A percentile compares a stretch with the other conserved stretches of the same genome.
phyloP scores from a whole-genome alignment of 1,140 invertebrate genomes.

The Papilio helenus region DNA sequence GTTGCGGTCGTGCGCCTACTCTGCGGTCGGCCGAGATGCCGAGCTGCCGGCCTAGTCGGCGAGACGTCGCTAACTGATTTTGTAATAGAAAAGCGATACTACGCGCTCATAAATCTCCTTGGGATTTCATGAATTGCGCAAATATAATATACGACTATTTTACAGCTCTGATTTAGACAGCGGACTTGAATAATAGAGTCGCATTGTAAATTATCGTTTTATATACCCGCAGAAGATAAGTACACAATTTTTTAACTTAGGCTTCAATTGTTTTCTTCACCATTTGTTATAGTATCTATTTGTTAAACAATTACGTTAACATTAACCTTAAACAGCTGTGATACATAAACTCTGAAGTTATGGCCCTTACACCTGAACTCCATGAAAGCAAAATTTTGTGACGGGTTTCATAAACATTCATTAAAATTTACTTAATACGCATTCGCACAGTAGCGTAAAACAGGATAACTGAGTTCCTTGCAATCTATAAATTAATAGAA shows the following conservation, averaged over 20 bases:
- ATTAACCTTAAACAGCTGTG: too few species aligned
- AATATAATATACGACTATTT: conserved; percentile 14
- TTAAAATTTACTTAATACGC: too few species aligned
- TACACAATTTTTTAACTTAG: neutral
- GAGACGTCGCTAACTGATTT: conserved; percentile 61
- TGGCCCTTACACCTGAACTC: too few species aligned
- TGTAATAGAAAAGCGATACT: conserved; percentile 53
- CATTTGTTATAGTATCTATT: too few species aligned
- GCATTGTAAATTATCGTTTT: neutral
- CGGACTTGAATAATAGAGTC: conserved; percentile 11
- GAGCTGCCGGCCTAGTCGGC: conserved; percentile 53
- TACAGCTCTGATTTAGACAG: conserved; percentile 12
- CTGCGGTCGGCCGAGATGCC: conserved; percentile 59
- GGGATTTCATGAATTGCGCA: conserved; percentile 37
- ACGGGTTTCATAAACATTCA: too few species aligned
- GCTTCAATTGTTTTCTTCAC: neutral
- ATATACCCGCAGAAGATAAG: neutral
- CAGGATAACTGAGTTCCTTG: too few species aligned
- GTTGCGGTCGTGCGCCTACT: conserved; percentile 68
- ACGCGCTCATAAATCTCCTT: conserved; percentile 41
- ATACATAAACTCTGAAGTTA: too few species aligned
- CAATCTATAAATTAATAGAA: too few species aligned
- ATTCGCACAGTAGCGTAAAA: too few species aligned
- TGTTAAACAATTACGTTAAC: too few species aligned
- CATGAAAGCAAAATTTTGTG: too few species aligned